Evolutionary conservation across 2,888 invertebrate genomes (phyloP).

Genomic region (Heteromurus nitidus): DNA sequence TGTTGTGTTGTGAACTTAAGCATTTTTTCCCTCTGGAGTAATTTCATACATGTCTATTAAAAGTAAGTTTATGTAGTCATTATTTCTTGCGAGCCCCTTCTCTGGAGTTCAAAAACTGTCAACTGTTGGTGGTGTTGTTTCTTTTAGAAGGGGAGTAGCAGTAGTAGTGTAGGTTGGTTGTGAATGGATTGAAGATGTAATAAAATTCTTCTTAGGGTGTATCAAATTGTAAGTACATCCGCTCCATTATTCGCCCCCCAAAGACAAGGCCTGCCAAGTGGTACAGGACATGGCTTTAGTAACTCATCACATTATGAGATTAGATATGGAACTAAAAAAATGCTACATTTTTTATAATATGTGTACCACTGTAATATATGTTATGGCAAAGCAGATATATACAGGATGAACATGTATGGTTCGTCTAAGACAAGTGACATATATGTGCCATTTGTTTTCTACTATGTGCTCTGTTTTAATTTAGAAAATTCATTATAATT

Average conservation of each 20-base stretch:
- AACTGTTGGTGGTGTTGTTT: constrained; percentile 19
- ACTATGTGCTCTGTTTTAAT: too few relatives aligned
- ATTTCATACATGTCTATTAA: constrained; percentile 18
- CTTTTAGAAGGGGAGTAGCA: constrained; percentile 49
- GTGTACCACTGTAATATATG: too few relatives aligned
- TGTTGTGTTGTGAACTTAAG: constrained; percentile 8
- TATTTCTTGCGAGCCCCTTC: constrained; percentile 53
- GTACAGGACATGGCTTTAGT: not conserved
- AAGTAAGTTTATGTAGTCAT: constrained; percentile 10
- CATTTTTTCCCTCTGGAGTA: not conserved
- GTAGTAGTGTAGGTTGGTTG: constrained; percentile 21
- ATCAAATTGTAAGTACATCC: constrained; percentile 42
- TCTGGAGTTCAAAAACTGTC: constrained; percentile 36
- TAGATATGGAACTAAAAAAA: too few relatives aligned
- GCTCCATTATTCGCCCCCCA: constrained; percentile 60
- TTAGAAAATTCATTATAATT: too few relatives aligned
- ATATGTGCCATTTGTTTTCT: too few relatives aligned
- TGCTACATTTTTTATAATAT: too few relatives aligned
- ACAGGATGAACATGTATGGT: too few relatives aligned
- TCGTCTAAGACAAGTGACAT: too few relatives aligned
- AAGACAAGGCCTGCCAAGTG: constrained; percentile 59
- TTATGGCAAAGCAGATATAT: too few relatives aligned
- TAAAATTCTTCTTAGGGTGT: constrained; percentile 39
- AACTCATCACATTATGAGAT: too few relatives aligned
- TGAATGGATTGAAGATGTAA: constrained; percentile 42